A percentile compares a stretch with the other conserved stretches of the same genome.
phyloP scores from a whole-genome alignment of 2,888 invertebrate genomes.

The Thysanoteuthis rhombus region DNA sequence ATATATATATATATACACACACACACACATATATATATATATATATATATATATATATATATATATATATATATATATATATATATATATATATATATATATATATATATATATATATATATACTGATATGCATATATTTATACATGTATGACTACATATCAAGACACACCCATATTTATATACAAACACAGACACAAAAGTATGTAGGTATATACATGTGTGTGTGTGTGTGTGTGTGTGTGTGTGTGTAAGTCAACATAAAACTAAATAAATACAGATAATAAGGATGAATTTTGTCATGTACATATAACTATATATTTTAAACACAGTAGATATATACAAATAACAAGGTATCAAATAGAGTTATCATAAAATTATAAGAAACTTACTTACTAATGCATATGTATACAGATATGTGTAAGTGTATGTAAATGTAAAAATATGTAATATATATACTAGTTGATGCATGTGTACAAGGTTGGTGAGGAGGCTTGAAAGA shows the following conservation, averaged over 20 bases:
- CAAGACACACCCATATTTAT: no score
- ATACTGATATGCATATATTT: background rate
- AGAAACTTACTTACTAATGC: background rate
- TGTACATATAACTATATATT: no score
- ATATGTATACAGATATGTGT: background rate
- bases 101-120: background rate
- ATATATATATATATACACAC: background rate
- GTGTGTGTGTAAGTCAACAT: background rate
- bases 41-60: background rate
- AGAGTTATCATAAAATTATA: background rate
- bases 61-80: background rate
- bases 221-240: background rate
- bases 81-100: constrained; percentile 1
- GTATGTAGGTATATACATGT: no score
- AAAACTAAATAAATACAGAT: no score
- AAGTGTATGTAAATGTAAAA: background rate
- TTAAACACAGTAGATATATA: background rate
- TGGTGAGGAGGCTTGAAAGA: no score
- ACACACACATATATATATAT: background rate
- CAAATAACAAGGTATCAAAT: background rate
- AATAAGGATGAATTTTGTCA: no score
- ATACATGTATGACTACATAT: no score
- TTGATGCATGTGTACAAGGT: no score
- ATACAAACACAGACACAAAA: no score
- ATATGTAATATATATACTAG: background rate